Base-by-base conservation (phyloP, 2,888 invertebrate genomes). In the Megaustenia siamemsis region DNA sequence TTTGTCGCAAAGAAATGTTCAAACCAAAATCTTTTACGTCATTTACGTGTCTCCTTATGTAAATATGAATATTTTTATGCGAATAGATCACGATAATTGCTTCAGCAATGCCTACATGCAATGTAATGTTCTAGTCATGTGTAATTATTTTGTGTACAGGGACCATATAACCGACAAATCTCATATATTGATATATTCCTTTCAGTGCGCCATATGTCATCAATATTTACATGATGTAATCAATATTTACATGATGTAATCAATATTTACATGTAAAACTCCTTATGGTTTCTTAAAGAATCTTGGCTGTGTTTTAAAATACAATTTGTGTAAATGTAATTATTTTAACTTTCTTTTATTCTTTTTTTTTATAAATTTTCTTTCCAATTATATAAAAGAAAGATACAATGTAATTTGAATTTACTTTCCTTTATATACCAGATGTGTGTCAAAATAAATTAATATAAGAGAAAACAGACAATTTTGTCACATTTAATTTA, bases 91-190 rank as follows among this genome's bases (percentile, higher is more conserved):
- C 43, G 45, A 28, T 24, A 43, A 12, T 71, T n/a, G 24, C 71
- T 40, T 24, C 43, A n/a, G 43, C 71, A 71, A 43, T 71, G 43
- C 28, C 71, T 28, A 71, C 71, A 71, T 71, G 71, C 71, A 71
- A 45, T 71, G 43, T 21, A 40, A n/a, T 45, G 45, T 66, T 71
- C 71, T 71, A 71, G 71, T 71, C 71, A 71, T 32, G 32, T 43
- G 21, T 56, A 6, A 56, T 56, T 21, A 18, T 40, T 35, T 40
- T 38, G 5, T 69, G 71, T 71, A 71, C 71, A 71, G 71, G 71
- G 71, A 71, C 71, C 71, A 71, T 1, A 12, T 71, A 71, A 45
- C 43, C 71, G 28, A n/a, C n/a, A 1, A 3, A 32, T 63, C 8
- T 1, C 2, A 15, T 60, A n/a, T 63, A 32, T 32, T 28, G 32